These are phyloP conservation scores for Poecilia latipinna DNA, from an alignment of 2,113 vertebrate species.

Conservation along the genomic window DNA sequence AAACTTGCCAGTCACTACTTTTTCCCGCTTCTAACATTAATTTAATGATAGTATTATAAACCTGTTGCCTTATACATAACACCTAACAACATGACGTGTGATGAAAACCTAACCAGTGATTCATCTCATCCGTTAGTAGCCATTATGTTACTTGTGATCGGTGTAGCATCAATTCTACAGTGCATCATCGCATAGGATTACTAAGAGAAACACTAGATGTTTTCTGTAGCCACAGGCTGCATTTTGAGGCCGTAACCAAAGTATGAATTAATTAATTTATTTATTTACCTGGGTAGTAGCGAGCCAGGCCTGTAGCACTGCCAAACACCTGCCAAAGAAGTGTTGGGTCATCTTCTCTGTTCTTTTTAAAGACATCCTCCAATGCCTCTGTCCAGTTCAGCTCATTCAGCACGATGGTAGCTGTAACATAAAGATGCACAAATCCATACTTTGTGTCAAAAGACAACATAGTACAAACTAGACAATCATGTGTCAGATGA, in stretches of 20 bases:
- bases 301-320: constrained; percentile 94
- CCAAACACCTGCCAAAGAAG: constrained; percentile 98
- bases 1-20: neutral
- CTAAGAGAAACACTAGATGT: neutral
- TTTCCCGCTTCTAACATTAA: neutral
- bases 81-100: neutral
- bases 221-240: neutral
- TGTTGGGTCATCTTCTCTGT: constrained; percentile 93
- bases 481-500: neutral
- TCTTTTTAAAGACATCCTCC: constrained; percentile 92
- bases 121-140: neutral
- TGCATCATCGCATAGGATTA: neutral
- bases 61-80: neutral
- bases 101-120: neutral
- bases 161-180: neutral
- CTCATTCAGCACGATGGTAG: constrained; percentile 95
- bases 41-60: neutral
- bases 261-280: neutral
- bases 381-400: constrained; percentile 94
- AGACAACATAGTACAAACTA: neutral
- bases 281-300: constrained; percentile 92
- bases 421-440: constrained; percentile 50
- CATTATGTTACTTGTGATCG: neutral
- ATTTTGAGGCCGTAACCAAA: neutral
- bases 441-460: constrained; percentile 9